A percentile compares a stretch with the other conserved stretches of the same genome.
These are phyloP conservation scores for Enteromius fasciolatus DNA, from an alignment of 2,797 vertebrate species.

Conservation along the genomic window DNA sequence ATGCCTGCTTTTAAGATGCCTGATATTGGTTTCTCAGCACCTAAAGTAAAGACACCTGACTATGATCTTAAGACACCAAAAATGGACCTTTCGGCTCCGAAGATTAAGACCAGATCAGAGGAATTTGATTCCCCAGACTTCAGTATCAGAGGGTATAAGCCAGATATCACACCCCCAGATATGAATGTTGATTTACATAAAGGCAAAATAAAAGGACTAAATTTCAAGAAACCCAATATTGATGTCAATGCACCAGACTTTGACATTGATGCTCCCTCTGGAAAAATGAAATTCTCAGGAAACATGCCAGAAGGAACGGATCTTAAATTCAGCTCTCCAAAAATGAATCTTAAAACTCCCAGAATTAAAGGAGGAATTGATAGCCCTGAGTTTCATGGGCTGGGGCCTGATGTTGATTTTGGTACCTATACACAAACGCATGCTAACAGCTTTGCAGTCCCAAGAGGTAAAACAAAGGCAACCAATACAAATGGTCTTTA, in stretches of 20 bases:
- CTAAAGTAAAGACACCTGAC: conserved; percentile 32
- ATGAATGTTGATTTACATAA: conserved; percentile 43
- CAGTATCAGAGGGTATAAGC: conserved; percentile 33
- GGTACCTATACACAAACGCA: conserved; percentile 48
- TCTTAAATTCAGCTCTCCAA: conserved; percentile 8
- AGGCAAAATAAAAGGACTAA: conserved; percentile 23
- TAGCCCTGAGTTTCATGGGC: conserved; percentile 44
- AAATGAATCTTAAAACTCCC: neutral
- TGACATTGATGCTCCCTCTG: conserved; percentile 6
- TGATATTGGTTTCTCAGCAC: conserved; percentile 38
- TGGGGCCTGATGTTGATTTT: conserved; percentile 61
- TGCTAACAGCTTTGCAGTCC: neutral
- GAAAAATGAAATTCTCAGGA: conserved; percentile 1
- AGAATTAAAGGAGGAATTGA: conserved; percentile 35
- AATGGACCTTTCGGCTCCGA: conserved; percentile 5
- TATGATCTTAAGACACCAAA: conserved; percentile 21
- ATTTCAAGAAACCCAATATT: conserved; percentile 11
- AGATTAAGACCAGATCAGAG: conserved; percentile 26
- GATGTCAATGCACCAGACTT: conserved; percentile 9
- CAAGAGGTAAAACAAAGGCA: conserved; percentile 39
- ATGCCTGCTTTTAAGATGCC: conserved; percentile 34
- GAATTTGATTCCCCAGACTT: conserved; percentile 57
- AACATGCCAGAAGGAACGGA: neutral
- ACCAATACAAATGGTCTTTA: conserved; percentile 14
- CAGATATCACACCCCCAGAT: conserved; percentile 22